Percentiles rank a stretch among this genome's conserved stretches.
phyloP scores from a whole-genome alignment of 2,888 invertebrate genomes.

The Campopleginae sp. region DNA sequence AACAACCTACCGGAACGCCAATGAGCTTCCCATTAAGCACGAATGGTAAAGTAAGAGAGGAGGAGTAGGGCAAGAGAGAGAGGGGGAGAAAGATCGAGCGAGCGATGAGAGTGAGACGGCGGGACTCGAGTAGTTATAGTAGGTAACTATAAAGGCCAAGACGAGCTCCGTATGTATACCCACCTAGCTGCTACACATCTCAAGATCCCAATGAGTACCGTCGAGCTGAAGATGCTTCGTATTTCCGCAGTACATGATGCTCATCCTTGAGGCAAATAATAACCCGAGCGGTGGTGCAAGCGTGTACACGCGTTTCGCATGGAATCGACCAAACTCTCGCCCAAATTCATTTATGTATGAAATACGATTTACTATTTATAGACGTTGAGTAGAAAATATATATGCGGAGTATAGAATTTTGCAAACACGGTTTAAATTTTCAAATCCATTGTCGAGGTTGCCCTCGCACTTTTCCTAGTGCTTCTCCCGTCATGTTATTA shows the following conservation, averaged over 20 bases:
- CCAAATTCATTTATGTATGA: slow-evolving; percentile 1
- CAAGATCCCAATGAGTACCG: background rate
- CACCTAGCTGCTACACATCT: background rate
- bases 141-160: slow-evolving; percentile 5
- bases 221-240: background rate
- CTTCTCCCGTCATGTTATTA: background rate
- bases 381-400: background rate
- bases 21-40: slow-evolving; percentile 45
- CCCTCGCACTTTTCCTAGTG: background rate
- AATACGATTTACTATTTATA: background rate
- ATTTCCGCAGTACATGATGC: background rate
- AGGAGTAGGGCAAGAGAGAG: slow-evolving; percentile 6
- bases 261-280: background rate
- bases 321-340: background rate
- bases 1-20: background rate
- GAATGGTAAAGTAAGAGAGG: slow-evolving; percentile 24
- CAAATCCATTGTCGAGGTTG: background rate
- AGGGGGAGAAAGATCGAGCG: background rate
- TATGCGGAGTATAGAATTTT: background rate
- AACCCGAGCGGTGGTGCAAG: background rate
- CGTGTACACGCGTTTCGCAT: background rate
- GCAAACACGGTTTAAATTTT: background rate
- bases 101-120: background rate
- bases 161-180: background rate
- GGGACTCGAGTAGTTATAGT: slow-evolving; percentile 6